Base-by-base conservation (phyloP, 2,113 vertebrate species). In the Pollimyrus isidori region DNA sequence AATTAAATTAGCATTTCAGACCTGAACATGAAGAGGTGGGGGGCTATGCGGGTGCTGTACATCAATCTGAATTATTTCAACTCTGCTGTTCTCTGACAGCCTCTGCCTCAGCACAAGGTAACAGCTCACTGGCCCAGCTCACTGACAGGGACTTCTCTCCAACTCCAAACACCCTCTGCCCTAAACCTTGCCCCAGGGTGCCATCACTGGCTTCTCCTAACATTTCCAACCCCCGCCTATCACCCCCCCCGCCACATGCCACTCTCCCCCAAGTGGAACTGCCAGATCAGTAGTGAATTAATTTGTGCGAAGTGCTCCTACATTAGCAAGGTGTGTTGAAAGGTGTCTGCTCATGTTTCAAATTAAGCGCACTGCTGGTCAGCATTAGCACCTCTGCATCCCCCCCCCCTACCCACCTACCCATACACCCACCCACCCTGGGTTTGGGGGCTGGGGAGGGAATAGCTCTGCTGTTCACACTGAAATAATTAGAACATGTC, bases 401-500 rank as follows among this genome's bases (percentile, higher is more conserved):
- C 97, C 97, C 65, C n/a, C 26, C 69, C 69, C 42, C 35, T 3
- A 13, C 26, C 46, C 42, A 19, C 4, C 42, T 56, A 21, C 9
- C 21, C 87, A 48, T 21, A 42, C 17, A 9, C 87, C 58, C 52
- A 35, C 95, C 95, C 95, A 95, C 95, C 95, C 95, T 95, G 94
- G 50, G 97, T 97, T 98, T 96, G 96, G 97, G 96, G 97, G 97
- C 93, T 91, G 91, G 90, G 88, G 89, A 88, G 90, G 84, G 82
- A 94, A 95, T 95, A 97, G 95, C 98, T 98, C 98, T 97, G 95
- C 97, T 95, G 94, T 98, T 99, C 98, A 99, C 98, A 99, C 98
- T 98, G 97, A 98, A 99, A 99, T 99, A 99, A 99, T 99, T 99
- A 99, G 97, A 99, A 99, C 98, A 99, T 98, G 98, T 99, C 98